A percentile compares a stretch with the other conserved stretches of the same genome.
Conservation (phyloP, 1,140 invertebrate species). For the Bathynomus jamesi region DNA sequence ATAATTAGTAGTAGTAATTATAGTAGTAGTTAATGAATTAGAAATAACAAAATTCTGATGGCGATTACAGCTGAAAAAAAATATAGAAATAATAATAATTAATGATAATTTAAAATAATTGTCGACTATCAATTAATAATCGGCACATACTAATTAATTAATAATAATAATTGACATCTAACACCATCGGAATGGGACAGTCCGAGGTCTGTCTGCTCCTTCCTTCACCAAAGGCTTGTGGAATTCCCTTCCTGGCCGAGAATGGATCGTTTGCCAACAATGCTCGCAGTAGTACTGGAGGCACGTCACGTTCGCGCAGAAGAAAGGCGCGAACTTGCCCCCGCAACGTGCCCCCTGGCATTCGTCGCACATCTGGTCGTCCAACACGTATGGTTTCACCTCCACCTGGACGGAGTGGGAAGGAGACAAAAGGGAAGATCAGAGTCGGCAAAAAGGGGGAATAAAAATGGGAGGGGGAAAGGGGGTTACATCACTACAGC, state of each 20-base stretch:
- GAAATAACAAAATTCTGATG: neutral
- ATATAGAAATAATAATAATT: neutral
- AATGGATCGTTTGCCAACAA: slow-evolving; percentile 98
- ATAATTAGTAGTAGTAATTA: neutral
- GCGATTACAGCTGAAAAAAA: neutral
- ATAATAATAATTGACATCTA: slow-evolving; percentile 8
- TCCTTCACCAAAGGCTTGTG: slow-evolving; percentile 99
- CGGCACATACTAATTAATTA: no score
- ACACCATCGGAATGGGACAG: slow-evolving; percentile 82
- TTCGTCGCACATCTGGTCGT: slow-evolving; percentile 99
- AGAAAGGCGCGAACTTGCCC: slow-evolving; percentile 97
- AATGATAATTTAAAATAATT: neutral
- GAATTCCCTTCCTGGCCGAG: slow-evolving; percentile 89
- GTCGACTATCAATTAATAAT: no score
- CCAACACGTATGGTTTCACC: slow-evolving; percentile 97
- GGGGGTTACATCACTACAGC: no score
- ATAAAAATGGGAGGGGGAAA: no score
- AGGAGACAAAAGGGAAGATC: no score
- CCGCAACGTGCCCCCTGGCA: slow-evolving; percentile 94
- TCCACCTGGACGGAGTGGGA: slow-evolving; percentile 56
- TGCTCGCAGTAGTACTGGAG: slow-evolving; percentile 99
- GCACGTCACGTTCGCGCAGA: slow-evolving; percentile 98
- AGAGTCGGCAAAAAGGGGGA: no score
- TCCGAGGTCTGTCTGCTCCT: slow-evolving; percentile 86
- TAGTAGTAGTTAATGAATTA: neutral